Evolutionary conservation across 2,113 vertebrate genomes (phyloP), one percentile per base, ranked within the genome.

Genomic region (Apaloderma vittatum): DNA sequence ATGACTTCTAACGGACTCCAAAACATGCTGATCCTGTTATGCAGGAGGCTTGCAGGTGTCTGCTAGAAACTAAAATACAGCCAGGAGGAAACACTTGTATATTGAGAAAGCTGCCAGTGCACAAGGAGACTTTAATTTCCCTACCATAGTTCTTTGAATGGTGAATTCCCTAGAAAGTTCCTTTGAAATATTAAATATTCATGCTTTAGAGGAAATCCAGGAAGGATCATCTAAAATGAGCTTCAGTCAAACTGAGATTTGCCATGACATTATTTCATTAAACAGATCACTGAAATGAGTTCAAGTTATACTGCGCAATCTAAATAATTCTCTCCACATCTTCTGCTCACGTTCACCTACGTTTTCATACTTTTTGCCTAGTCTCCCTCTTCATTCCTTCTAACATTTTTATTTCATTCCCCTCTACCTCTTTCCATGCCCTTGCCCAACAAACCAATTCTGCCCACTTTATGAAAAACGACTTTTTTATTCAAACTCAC

Each of bases 231-330:
- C 36, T 79, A 72, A 93, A 93, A 79, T 36, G 23, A 93, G 40
- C 17, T 92, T 80, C 37, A 88, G 90, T 88, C 67, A 96, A 92
- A 82, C 27, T 43, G 9, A 80, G 71, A 94, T 92, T 61, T 86
- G 49, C 68, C 36, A 66, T 20, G 9, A 78, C 18, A 21, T 9
- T 61, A 73, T 66, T 90, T 79, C 48, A 86, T 88, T 82, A 73
- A 45, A 94, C 8, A 78, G 48, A 82, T 78, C 32, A 73, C 0
- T 66, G n/a, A 86, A 90, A 86, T 11, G 1, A 86, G 13, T 70
- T 73, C n/a, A 83, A 73, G 19, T 12, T 66, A 6, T 29, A 77
- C 76, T 79, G 86, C 80, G 27, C 90, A 88, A 91, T 34, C 46
- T 21, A 86, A 92, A 48, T 40, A 65, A 87, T 61, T 68, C 22